These are phyloP conservation scores for Poeciliopsis infans DNA, from an alignment of 2,797 vertebrate species.

Conservation along the genomic window DNA sequence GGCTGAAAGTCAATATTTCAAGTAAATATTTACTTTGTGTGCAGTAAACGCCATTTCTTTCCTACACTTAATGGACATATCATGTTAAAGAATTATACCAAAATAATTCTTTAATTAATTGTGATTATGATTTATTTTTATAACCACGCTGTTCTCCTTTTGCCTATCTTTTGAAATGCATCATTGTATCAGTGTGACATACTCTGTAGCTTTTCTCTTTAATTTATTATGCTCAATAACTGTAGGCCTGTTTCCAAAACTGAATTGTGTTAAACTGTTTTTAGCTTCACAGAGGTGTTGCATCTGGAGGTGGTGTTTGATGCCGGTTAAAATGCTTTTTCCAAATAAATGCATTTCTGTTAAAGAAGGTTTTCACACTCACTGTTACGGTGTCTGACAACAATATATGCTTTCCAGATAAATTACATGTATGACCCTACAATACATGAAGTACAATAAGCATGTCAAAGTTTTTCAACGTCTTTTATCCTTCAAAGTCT, in stretches of 20 bases:
- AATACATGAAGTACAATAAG: slow-evolving; percentile 8
- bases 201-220: slow-evolving; percentile 8
- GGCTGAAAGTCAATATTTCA: neutral
- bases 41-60: neutral
- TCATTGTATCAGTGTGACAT: slow-evolving; percentile 18
- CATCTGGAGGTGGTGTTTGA: slow-evolving; percentile 29
- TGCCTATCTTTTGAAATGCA: neutral
- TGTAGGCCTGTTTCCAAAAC: slow-evolving; percentile 7
- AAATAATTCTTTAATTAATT: neutral
- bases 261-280: slow-evolving; percentile 33
- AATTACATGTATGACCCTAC: neutral
- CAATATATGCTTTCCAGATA: slow-evolving; percentile 27
- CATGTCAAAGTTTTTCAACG: slow-evolving; percentile 13
- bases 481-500: neutral
- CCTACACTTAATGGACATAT: neutral
- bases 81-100: neutral
- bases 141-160: neutral
- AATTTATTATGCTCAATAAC: slow-evolving; percentile 24
- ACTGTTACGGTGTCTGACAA: slow-evolving; percentile 34
- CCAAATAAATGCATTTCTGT: slow-evolving; percentile 35
- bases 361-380: slow-evolving; percentile 27
- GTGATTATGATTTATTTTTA: neutral
- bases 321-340: slow-evolving; percentile 24
- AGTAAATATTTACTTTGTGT: neutral
- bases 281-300: slow-evolving; percentile 27